These are phyloP conservation scores for Aethes cnicana DNA, from an alignment of 2,888 invertebrate species.

Conservation along the genomic window DNA sequence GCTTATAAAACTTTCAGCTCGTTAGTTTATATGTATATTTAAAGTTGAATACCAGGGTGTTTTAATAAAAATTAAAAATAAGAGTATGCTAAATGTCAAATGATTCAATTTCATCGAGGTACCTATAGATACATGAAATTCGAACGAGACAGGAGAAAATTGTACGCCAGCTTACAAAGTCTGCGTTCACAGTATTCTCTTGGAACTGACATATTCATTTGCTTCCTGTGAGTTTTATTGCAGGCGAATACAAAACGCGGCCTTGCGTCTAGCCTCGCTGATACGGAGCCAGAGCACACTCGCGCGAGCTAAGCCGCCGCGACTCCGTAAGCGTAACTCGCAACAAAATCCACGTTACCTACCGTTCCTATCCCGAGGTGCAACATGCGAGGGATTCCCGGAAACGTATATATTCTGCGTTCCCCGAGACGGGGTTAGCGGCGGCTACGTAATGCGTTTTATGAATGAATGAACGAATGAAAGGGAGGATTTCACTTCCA, in stretches of 20 bases:
- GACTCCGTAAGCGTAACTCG: slow-evolving; percentile 61
- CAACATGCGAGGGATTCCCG: slow-evolving; percentile 56
- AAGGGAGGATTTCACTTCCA: slow-evolving; percentile 71
- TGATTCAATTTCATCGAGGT: too few relatives aligned
- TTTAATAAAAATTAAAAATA: too few relatives aligned
- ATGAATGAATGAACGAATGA: slow-evolving; percentile 73
- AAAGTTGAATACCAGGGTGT: too few relatives aligned
- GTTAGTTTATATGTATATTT: too few relatives aligned
- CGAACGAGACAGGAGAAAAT: too few relatives aligned
- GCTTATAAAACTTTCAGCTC: too few relatives aligned
- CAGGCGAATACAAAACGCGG: slow-evolving; percentile 58
- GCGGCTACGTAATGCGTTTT: slow-evolving; percentile 68
- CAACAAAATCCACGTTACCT: slow-evolving; percentile 69
- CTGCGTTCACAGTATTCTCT: slow-evolving; percentile 11
- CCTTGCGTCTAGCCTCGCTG: slow-evolving; percentile 47
- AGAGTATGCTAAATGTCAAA: too few relatives aligned
- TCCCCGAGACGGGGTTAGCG: slow-evolving; percentile 56
- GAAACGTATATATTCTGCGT: slow-evolving; percentile 66
- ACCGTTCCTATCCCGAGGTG: slow-evolving; percentile 64
- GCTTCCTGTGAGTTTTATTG: slow-evolving; percentile 54
- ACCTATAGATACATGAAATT: too few relatives aligned
- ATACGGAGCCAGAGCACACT: slow-evolving; percentile 57
- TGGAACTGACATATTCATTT: slow-evolving; percentile 47
- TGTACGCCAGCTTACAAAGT: slow-evolving; percentile 1
- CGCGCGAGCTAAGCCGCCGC: slow-evolving; percentile 56